phyloP scores from a whole-genome alignment of 2,888 invertebrate genomes.

The Harpalus rubripes region DNA sequence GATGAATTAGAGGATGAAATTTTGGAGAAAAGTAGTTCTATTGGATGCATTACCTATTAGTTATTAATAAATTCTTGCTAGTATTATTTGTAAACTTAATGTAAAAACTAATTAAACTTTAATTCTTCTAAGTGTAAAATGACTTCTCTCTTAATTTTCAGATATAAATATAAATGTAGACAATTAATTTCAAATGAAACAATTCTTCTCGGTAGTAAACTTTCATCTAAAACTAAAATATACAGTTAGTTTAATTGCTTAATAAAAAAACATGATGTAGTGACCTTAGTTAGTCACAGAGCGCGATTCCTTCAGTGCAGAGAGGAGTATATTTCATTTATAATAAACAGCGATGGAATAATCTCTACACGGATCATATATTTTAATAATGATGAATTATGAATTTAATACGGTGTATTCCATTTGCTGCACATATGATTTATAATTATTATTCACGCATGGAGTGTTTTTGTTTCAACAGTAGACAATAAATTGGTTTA shows the following conservation, averaged over 20 bases:
- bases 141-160: not conserved
- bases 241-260: constrained; percentile 28
- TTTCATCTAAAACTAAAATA: constrained; percentile 11
- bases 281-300: constrained; percentile 35
- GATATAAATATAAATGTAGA: not conserved
- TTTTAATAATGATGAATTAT: constrained; percentile 48
- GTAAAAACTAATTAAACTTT: constrained; percentile 1
- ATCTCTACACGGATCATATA: constrained; percentile 15
- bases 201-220: not conserved
- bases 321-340: constrained; percentile 20
- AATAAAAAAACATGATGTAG: not conserved
- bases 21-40: too few species aligned
- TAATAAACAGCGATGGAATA: constrained; percentile 26
- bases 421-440: constrained; percentile 34
- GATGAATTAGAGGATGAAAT: too few species aligned
- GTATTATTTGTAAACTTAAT: not conserved
- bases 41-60: too few species aligned
- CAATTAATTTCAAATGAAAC: constrained; percentile 49
- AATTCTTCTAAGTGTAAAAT: constrained; percentile 17
- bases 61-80: not conserved
- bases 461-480: constrained; percentile 24
- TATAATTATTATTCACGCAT: constrained; percentile 16
- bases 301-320: constrained; percentile 22
- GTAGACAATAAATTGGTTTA: constrained; percentile 29
- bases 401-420: constrained; percentile 8